Conservation (phyloP, 2,888 invertebrate species). For the Petrolisthes manimaculis region DNA sequence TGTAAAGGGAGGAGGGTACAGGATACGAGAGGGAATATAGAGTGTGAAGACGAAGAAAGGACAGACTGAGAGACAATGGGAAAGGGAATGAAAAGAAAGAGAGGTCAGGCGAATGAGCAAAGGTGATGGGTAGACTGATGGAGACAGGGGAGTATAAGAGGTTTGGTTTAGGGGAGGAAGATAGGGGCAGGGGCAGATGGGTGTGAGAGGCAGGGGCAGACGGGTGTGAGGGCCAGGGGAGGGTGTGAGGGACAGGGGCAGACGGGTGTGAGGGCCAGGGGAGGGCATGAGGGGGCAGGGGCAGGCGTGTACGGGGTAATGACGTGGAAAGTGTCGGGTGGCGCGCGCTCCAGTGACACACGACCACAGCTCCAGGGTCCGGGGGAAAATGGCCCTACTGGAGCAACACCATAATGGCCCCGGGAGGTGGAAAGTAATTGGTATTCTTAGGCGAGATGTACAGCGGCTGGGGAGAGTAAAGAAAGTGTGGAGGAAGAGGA, state of each 20-base stretch:
- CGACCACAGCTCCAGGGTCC: conserved; percentile 3
- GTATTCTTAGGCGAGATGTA: conserved; percentile 18
- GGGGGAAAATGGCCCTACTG: conserved; percentile 14
- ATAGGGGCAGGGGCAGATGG: not conserved
- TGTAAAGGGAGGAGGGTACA: not conserved
- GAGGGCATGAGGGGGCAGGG: not conserved
- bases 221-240: not conserved
- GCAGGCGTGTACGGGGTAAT: conserved; percentile 5
- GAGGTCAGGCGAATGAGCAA: not conserved
- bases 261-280: not conserved
- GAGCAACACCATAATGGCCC: conserved; percentile 28
- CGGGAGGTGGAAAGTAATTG: conserved; percentile 34
- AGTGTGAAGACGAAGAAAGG: not conserved
- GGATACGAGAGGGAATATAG: not conserved
- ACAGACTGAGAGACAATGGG: not conserved
- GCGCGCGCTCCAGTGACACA: conserved; percentile 21
- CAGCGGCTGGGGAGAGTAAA: not conserved
- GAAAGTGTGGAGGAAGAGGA: not conserved
- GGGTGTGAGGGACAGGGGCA: not conserved
- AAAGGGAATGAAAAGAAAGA: not conserved
- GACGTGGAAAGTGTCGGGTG: conserved; percentile 29
- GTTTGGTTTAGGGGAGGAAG: not conserved
- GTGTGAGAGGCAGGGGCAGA: not conserved
- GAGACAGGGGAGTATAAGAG: not conserved
- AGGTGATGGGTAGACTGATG: not conserved